Conservation (phyloP, 2,113 vertebrate species). For the Suricata suricatta region DNA sequence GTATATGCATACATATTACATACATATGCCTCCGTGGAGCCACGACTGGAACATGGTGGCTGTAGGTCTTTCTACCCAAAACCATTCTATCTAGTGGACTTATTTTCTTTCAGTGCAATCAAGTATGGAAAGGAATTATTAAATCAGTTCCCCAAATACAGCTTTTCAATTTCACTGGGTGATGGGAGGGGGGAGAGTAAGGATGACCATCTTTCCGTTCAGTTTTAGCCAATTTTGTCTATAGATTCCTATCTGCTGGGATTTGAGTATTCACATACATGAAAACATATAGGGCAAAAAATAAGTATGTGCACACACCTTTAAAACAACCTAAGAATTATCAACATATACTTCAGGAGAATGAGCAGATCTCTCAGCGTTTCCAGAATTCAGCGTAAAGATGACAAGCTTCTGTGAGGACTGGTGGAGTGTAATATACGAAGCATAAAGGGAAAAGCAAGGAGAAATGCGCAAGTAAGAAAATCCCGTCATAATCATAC, state of each 20-base stretch:
- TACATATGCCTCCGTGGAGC: not conserved
- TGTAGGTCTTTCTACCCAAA: not conserved
- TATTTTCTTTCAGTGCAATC: not conserved
- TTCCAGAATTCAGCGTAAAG: not conserved
- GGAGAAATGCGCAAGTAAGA: not conserved
- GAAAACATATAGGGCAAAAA: not conserved
- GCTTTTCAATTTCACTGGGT: not conserved
- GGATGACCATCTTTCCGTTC: not conserved
- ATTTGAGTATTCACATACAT: not conserved
- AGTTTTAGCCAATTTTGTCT: not conserved
- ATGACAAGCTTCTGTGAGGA: not conserved
- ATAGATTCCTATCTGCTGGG: not conserved
- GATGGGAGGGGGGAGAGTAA: not conserved
- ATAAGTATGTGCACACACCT: not conserved
- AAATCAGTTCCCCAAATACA: not conserved
- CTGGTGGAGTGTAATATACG: not conserved
- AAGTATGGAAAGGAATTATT: not conserved
- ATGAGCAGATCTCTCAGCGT: not conserved
- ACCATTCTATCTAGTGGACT: not conserved
- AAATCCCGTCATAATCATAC: not conserved
- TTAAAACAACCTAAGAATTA: not conserved
- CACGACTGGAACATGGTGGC: rapidly evolving
- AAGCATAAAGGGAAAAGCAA: not conserved
- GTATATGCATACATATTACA: not conserved
- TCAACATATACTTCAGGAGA: not conserved